A percentile compares a stretch with the other conserved stretches of the same genome.
Evolutionary conservation across 1,140 invertebrate species (phyloP).

Genomic region (Hyles euphorbiae): DNA sequence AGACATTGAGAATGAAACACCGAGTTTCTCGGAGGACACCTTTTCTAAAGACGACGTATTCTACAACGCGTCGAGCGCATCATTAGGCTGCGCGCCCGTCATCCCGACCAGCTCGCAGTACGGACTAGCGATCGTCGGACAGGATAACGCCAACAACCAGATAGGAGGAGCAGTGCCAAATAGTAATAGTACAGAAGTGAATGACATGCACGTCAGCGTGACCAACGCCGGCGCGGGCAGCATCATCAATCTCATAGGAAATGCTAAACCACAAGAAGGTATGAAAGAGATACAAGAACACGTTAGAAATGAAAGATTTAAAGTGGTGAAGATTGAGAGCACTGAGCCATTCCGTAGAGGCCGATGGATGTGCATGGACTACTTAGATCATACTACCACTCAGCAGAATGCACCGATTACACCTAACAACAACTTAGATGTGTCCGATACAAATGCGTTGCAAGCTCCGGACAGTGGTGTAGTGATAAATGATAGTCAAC

Average conservation of each 20-base stretch:
- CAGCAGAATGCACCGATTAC: constrained; percentile 73
- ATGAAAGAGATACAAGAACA: constrained; percentile 84
- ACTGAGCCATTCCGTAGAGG: constrained; percentile 95
- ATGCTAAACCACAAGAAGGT: constrained; percentile 78
- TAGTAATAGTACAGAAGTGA: constrained; percentile 71
- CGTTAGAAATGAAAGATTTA: constrained; percentile 90
- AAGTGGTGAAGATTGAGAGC: constrained; percentile 97
- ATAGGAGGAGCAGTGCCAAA: constrained; percentile 70
- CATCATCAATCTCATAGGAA: constrained; percentile 80
- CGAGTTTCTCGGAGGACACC: constrained; percentile 89
- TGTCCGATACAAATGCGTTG: constrained; percentile 51
- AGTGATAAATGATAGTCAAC: constrained; percentile 70
- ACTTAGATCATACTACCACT: constrained; percentile 88
- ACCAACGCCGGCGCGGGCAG: constrained; percentile 78
- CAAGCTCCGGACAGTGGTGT: constrained; percentile 71
- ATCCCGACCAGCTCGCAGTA: constrained; percentile 90
- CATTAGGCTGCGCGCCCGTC: constrained; percentile 85
- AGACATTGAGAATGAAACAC: constrained; percentile 89
- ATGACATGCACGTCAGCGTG: constrained; percentile 79
- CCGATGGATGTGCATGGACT: constrained; percentile 97
- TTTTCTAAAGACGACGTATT: constrained; percentile 89
- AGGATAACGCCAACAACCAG: constrained; percentile 63
- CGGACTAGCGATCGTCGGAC: constrained; percentile 86
- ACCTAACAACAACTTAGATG: constrained; percentile 70
- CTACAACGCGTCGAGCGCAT: constrained; percentile 84